A percentile compares a stretch with the other conserved stretches of the same genome.
These are phyloP conservation scores for Mustela lutreola DNA, from an alignment of 2,113 vertebrate species.

Conservation along the genomic window DNA sequence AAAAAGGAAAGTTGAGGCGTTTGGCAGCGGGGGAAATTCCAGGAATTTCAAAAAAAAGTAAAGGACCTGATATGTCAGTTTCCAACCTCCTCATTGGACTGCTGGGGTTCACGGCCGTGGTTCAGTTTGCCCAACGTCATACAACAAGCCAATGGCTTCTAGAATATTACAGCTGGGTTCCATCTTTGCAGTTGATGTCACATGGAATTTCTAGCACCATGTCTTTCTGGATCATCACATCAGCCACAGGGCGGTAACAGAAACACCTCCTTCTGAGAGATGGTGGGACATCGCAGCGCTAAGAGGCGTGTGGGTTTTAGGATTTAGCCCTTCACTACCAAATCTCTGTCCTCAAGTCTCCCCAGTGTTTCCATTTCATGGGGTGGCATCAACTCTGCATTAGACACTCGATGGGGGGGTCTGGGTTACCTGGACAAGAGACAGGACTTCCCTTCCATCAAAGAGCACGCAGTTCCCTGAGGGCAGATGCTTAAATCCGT, in stretches of 20 bases:
- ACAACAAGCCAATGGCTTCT: background rate
- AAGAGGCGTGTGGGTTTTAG: background rate
- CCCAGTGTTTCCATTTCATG: background rate
- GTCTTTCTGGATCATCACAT: background rate
- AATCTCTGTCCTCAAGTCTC: background rate
- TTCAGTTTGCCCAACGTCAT: background rate
- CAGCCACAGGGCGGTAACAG: background rate
- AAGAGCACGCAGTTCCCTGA: background rate
- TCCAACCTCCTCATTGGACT: background rate
- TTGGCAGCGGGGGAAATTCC: background rate
- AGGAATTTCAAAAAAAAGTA: background rate
- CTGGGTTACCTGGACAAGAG: background rate
- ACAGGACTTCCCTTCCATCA: background rate
- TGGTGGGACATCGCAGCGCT: background rate
- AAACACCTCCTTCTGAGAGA: background rate
- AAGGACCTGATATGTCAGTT: background rate
- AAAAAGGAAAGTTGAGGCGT: background rate
- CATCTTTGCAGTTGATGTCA: background rate
- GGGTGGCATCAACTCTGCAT: background rate
- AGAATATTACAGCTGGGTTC: background rate
- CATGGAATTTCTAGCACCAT: background rate
- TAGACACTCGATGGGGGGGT: background rate
- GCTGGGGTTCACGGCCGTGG: background rate
- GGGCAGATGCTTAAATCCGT: background rate
- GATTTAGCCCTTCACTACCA: background rate